Base-by-base conservation (phyloP, 30 jellyfish, hydroid and myxozoan species). In the Clytia hemisphaerica region DNA sequence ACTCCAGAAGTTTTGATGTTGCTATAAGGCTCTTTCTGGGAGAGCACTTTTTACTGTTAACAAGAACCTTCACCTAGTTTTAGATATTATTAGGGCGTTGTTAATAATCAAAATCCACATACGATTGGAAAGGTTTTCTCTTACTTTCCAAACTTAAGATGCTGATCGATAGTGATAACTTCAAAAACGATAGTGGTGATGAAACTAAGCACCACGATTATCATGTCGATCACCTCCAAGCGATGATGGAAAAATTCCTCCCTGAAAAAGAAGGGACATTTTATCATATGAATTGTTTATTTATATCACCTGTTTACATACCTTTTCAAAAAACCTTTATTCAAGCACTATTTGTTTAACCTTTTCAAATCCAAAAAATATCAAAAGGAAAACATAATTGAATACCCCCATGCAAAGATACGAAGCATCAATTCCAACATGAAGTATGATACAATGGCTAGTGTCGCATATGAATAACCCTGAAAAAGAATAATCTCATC, bases 401-500 rank as follows among this genome's bases (percentile, higher is more conserved):
- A 93, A 21, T 75, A 88, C 97, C 97, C 97, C 97, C 97, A 88
- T 19, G 94, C 77, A 79, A 73, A 73, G 6, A 88, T 46, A 28
- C 97, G 68, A 42, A 88, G 58, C 1, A 49, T 34, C 21, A 88
- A 80, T 61, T 88, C 97, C 30, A 88, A 18, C 93, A 88, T 71
- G 62, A 88, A 88, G 42, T 88, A 88, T 70, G 88, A 46, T 45
- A 84, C 95, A 61, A 84, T 84, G 16, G 75, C 90, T 57, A 84
- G 30, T 15, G 95, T 77, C 7, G 72, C 58, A 26, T 72, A 53
- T 77, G 79, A 72, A 28, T 76, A 47, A 9, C 61, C 88, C 95
- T 84, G 16, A 10, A 63, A 55, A 4, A 34, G 16, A 44, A 31
- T 31, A 74, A 25, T 0, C 3, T 26, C n/a, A 37, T 15, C 63